A percentile compares a stretch with the other conserved stretches of the same genome.
These are phyloP conservation scores for Coturnix japonica DNA, from an alignment of 2,113 vertebrate species.

Conservation along the genomic window DNA sequence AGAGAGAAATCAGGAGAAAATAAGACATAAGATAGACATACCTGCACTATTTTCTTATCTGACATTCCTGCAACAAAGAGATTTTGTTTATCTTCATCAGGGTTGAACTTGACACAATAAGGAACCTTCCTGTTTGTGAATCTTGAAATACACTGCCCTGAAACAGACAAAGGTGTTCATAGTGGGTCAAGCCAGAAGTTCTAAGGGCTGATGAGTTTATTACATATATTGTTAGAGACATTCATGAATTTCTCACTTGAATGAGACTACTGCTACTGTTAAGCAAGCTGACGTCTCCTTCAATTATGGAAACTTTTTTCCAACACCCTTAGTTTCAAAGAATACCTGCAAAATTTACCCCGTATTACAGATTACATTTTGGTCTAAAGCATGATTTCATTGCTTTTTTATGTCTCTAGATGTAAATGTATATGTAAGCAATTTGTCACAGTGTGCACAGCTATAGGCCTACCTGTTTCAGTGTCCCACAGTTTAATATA, in stretches of 20 bases:
- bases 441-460: neutral
- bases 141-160: constrained; percentile 94
- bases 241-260: neutral
- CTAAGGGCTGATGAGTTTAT: neutral
- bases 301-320: neutral
- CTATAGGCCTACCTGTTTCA: constrained; percentile 87
- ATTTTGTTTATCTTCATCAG: constrained; percentile 96
- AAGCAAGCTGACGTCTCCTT: neutral
- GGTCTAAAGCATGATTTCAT: neutral
- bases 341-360: neutral
- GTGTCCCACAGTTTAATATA: constrained; percentile 99
- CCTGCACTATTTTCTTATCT: constrained; percentile 99
- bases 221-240: neutral
- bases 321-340: neutral
- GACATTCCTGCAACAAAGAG: constrained; percentile 99
- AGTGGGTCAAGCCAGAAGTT: neutral
- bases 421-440: neutral
- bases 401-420: neutral
- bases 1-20: neutral
- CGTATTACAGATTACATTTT: neutral
- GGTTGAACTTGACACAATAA: constrained; percentile 99
- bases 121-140: constrained; percentile 98
- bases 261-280: neutral
- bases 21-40: constrained; percentile 60
- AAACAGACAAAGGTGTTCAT: constrained; percentile 32